A percentile compares a stretch with the other conserved stretches of the same genome.
phyloP scores from a whole-genome alignment of 1,140 invertebrate genomes.

The Sipha flava region DNA sequence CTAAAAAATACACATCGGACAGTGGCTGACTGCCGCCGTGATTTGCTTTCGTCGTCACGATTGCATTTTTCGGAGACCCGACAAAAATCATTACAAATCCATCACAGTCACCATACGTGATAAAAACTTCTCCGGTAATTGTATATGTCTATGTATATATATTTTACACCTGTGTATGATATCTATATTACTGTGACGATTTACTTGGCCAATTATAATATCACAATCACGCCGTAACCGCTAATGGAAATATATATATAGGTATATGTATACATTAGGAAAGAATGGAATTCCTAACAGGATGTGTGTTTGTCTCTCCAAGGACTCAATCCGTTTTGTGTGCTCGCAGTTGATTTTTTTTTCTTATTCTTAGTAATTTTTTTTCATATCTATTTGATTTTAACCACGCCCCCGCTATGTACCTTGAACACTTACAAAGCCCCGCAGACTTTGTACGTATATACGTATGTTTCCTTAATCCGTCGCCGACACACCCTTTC shows the following conservation, averaged over 20 bases:
- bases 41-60: constrained; percentile 11
- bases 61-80: neutral
- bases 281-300: constrained; percentile 20
- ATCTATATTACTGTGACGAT: neutral
- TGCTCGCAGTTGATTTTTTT: neutral
- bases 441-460: too few relatives aligned
- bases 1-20: neutral
- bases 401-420: neutral
- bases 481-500: too few relatives aligned
- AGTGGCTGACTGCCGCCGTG: neutral
- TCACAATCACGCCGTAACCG: neutral
- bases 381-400: neutral
- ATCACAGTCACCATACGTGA: neutral
- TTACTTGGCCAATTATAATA: neutral
- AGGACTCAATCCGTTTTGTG: constrained; percentile 4
- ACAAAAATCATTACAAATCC: constrained; percentile 16
- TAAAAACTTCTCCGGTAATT: neutral
- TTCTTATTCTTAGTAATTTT: neutral
- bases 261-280: neutral
- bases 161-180: neutral
- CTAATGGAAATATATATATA: neutral
- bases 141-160: neutral
- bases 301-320: neutral
- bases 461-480: too few relatives aligned
- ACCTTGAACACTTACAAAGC: neutral